Base-by-base conservation (phyloP, 2,797 vertebrate genomes). In the Gallirallus australis region DNA sequence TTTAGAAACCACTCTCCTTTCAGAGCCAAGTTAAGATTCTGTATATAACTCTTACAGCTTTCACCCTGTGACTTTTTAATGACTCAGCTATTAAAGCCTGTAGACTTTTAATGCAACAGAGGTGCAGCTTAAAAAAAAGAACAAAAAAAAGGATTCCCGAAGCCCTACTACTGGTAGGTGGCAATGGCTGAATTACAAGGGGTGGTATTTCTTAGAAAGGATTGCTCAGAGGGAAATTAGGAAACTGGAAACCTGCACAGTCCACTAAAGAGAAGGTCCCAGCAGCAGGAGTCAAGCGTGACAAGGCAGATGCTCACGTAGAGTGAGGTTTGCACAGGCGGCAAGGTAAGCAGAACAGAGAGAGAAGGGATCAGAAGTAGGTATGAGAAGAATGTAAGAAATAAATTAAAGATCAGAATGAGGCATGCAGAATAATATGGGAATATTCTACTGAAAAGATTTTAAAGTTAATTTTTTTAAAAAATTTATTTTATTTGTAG, bases 1-100 rank as follows among this genome's bases (percentile, higher is more conserved):
- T 94, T 94, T 89, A 79, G 82, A 88, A 94, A 70, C 53, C 40
- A 47, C 48, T 93, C 60, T 76, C 70, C 39, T 83, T 79, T 86
- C 88, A 93, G 21, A 86, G 73, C 35, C 59, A 54, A 39, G 57
- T 56, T 82, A 69, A 86, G 63, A 53, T 76, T 75, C 69, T 15
- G 6, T 56, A 40, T 81, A 24, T 83, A 89, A 89, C 39, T 75
- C 86, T 85, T 81, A 54, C 8, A 76, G 65, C 89, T 82, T 78
- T 91, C 72, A 52, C 20, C 89, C 57, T 80, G 69, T 40, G 79
- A 78, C 72, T 94, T 79, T 70, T 85, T 93, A 94, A 96, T 73
- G 76, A 64, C 72, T 64, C 0, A 0, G 79, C 82, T 92, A n/a
- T 91, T 91, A 92, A 91, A 93, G 92, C 68, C 84, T 66, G 57